Conservation (phyloP, 2,888 invertebrate genomes). For the Cybosia mesomella region DNA sequence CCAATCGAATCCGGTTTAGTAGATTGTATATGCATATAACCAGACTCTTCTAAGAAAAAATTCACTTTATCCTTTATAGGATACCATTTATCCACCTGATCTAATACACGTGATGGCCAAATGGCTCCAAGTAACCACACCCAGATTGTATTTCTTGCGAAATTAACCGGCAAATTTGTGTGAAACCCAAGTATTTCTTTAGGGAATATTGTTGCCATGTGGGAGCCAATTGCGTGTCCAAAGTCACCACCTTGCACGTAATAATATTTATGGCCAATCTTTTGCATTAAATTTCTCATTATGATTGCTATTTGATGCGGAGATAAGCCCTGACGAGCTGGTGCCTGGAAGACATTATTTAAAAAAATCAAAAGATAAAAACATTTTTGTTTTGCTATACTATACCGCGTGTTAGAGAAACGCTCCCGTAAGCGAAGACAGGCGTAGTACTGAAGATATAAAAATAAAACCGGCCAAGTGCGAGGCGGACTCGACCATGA, state of each 20-base stretch:
- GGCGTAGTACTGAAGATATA: too few relatives aligned
- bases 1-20: constrained; percentile 95
- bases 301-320: constrained; percentile 86
- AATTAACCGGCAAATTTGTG: constrained; percentile 88
- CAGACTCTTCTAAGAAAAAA: constrained; percentile 81
- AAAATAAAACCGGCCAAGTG: too few relatives aligned
- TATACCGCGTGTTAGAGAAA: too few relatives aligned
- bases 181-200: constrained; percentile 86
- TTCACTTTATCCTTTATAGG: constrained; percentile 74
- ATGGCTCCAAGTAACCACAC: constrained; percentile 78
- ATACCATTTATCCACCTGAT: constrained; percentile 81
- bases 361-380: not conserved
- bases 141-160: constrained; percentile 58
- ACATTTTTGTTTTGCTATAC: too few relatives aligned
- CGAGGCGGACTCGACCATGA: too few relatives aligned
- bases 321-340: constrained; percentile 87
- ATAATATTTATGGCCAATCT: constrained; percentile 89
- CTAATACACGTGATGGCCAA: constrained; percentile 83
- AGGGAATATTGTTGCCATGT: constrained; percentile 89
- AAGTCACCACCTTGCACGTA: constrained; percentile 93
- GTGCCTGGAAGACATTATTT: constrained; percentile 64
- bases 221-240: constrained; percentile 89
- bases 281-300: constrained; percentile 90
- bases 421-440: too few relatives aligned
- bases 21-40: constrained; percentile 91